Base-by-base conservation (phyloP, 2,113 vertebrate genomes). In the Neoarius graeffei region DNA sequence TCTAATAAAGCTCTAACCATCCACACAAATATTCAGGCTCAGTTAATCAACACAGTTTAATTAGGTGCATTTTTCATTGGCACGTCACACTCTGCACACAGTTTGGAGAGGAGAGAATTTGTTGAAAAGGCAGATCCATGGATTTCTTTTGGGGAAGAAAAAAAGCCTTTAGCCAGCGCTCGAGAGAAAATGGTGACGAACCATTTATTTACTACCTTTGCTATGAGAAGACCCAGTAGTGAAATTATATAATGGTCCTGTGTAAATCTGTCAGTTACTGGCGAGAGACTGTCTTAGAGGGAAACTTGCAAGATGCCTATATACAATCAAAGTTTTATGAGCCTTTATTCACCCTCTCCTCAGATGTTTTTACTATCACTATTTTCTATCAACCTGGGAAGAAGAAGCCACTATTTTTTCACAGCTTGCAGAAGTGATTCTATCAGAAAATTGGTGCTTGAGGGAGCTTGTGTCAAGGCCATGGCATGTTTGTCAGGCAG, bases 21-120 rank as follows among this genome's bases (percentile, higher is more conserved):
- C 64, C 86, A 88, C 50, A 85, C 86, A 90, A 86, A 91, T 25
- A 77, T 80, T 84, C 86, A 83, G 81, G 69, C 85, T 85, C 79
- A 89, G 87, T 90, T 90, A 86, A 89, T 91, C 88, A 90, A 91
- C 82, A 87, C 64, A 84, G 86, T 90, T 89, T 91, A 90, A 92
- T 92, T 89, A 91, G 86, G 73, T 80, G 54, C 77, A 86, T 88
- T 87, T 86, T 80, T 87, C 84, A 71, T 54, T 60, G 80, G 35
- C 66, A 82, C 27, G 35, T 17, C n/a, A 52, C 60, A 71, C 67
- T 60, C 80, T 69, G 54, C 57, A 30, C 27, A 48, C 30, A 25
- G 27, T 42, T 62, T 82, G 30, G 42, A 82, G 30, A 82, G 67
- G 71, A 86, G 50, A 50, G 4, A 59, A 48, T 35, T 15, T 20